A percentile compares a stretch with the other conserved stretches of the same genome.
These are phyloP conservation scores for Cylindroiulus punctatus DNA, from an alignment of 2,888 invertebrate genomes.

Conservation along the genomic window DNA sequence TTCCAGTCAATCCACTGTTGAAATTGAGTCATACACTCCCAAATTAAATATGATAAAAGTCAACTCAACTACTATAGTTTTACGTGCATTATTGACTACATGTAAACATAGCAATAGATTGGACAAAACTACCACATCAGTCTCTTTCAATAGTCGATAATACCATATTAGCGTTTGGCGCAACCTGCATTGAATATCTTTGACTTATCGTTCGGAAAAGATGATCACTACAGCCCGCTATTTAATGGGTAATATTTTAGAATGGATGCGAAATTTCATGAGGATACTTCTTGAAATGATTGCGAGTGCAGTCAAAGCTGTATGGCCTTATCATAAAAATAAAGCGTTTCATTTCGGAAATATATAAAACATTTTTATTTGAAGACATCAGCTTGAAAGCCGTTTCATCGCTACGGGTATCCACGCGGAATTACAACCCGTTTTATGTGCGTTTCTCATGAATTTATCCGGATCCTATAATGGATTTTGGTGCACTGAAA, in stretches of 20 bases:
- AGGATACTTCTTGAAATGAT: constrained; percentile 13
- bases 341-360: constrained; percentile 16
- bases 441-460: constrained; percentile 1
- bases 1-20: no score
- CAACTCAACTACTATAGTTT: no score
- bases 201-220: background rate
- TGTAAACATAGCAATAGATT: no score
- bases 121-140: no score
- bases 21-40: no score
- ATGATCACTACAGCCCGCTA: background rate
- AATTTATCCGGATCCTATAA: constrained; percentile 23
- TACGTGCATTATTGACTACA: no score
- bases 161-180: no score
- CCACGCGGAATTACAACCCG: background rate
- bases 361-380: constrained; percentile 33
- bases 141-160: no score
- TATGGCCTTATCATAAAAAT: background rate
- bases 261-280: constrained; percentile 30
- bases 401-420: background rate
- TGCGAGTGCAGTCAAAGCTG: constrained; percentile 1
- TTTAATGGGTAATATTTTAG: constrained; percentile 14
- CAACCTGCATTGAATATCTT: no score
- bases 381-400: background rate
- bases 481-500: constrained; percentile 29
- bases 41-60: no score